Conservation (phyloP, 2,797 vertebrate genomes). For the Crax fasciolata region DNA sequence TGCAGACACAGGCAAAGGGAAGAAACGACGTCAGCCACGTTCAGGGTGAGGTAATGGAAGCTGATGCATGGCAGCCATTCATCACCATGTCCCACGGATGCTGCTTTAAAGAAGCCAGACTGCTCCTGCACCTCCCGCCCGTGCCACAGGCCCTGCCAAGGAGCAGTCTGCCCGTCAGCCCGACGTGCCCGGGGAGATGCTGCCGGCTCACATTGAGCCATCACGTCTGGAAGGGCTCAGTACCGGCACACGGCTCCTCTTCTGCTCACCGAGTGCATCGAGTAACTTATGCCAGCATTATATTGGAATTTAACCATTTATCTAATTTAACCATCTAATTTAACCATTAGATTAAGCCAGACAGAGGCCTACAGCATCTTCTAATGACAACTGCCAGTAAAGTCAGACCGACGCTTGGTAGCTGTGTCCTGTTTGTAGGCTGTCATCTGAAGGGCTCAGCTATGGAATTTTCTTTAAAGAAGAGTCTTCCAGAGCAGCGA, state of each 20-base stretch:
- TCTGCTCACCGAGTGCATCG: background rate
- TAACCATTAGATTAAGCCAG: conserved; percentile 10
- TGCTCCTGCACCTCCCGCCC: background rate
- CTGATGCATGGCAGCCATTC: background rate
- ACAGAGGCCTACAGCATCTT: background rate
- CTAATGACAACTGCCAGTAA: background rate
- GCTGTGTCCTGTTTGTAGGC: background rate
- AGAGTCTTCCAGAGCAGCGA: background rate
- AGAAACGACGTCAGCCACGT: accelerated
- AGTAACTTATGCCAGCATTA: background rate
- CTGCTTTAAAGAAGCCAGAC: background rate
- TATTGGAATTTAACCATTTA: conserved; percentile 10
- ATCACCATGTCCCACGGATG: background rate
- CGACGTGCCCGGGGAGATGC: background rate
- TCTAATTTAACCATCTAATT: conserved; percentile 47
- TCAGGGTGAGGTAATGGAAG: background rate
- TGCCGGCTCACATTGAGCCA: background rate
- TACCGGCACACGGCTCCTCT: background rate
- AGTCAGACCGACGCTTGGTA: background rate
- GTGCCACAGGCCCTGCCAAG: background rate
- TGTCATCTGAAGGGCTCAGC: background rate
- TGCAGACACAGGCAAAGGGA: background rate
- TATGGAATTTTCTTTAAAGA: background rate
- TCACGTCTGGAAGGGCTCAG: background rate
- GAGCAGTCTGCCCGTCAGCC: background rate